Percentiles rank a stretch among this genome's conserved stretches.
phyloP scores from a whole-genome alignment of 2,888 invertebrate species.

The Leucozona laternaria region DNA sequence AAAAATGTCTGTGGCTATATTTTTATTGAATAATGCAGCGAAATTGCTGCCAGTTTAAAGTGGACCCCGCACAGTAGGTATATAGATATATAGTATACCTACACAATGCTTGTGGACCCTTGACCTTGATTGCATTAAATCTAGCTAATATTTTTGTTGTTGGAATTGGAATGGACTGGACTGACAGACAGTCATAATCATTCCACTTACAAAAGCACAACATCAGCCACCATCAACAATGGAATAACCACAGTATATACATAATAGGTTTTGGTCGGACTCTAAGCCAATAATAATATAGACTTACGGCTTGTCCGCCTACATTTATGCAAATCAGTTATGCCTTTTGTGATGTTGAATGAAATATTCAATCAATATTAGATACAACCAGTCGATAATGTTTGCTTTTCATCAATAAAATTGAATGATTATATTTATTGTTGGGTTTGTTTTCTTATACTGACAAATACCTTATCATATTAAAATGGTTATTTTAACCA shows the following conservation, averaged over 20 bases:
- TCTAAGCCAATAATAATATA: slow-evolving; percentile 32
- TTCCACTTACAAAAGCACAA: slow-evolving; percentile 25
- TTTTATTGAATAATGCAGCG: slow-evolving; percentile 43
- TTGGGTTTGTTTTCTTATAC: not conserved
- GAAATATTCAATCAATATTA: slow-evolving; percentile 45
- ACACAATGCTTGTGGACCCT: slow-evolving; percentile 47
- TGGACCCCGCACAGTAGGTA: not conserved
- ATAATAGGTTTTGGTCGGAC: slow-evolving; percentile 4
- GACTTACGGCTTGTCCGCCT: slow-evolving; percentile 57
- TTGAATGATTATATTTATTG: slow-evolving; percentile 24
- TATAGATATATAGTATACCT: too few species aligned
- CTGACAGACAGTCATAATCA: slow-evolving; percentile 20
- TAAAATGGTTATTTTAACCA: not conserved
- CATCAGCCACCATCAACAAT: not conserved
- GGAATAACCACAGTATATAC: slow-evolving; percentile 7
- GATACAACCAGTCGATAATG: slow-evolving; percentile 42
- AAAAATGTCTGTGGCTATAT: slow-evolving; percentile 35
- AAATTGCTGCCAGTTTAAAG: slow-evolving; percentile 14
- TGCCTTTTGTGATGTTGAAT: slow-evolving; percentile 37
- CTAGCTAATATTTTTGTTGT: slow-evolving; percentile 4
- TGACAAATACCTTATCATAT: slow-evolving; percentile 3
- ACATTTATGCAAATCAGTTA: slow-evolving; percentile 64
- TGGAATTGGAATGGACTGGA: slow-evolving; percentile 20
- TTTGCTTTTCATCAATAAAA: slow-evolving; percentile 51
- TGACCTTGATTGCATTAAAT: slow-evolving; percentile 54